Evolutionary conservation across 2,888 invertebrate species (phyloP), one percentile per base, ranked within the genome.

Genomic region (Orthosia cruda): DNA sequence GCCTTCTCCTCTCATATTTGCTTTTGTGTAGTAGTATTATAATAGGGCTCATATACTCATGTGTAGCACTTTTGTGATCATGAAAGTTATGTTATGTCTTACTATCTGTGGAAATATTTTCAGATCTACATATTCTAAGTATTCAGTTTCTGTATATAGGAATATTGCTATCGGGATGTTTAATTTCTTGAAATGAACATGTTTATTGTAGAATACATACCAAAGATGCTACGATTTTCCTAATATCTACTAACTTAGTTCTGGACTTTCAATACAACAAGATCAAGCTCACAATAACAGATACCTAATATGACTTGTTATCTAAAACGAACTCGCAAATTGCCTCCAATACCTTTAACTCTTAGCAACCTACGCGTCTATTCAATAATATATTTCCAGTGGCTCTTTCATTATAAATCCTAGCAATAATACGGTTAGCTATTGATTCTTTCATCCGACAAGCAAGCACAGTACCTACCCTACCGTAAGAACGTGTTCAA

Each of bases 371-470:
- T 18, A n/a, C 57, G 18, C 18, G 15, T 20, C 20, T 32, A 45
- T 78, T 69, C 45, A 78, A 78, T 57, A 57, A 32, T 61, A 69
- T 58, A 70, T 50, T 74, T 23, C 47, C 50, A 47, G 50, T 26
- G 13, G 70, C 50, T 72, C 7, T 74, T 74, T 58, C 67, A 80
- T 80, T 80, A 80, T 80, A 84, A 71, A 84, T 74, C 74, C 74
- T 49, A 20, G 59, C 81, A 81, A 71, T 84, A 84, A 84, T 75
- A 82, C 71, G 50, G 68, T 75, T 59, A 66, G 76, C 81, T 82
- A 85, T 82, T 75, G 85, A 81, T 81, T 85, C 85, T 85, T 81
- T 81, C 62, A 75, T 75, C 85, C 81, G 55, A 85, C 71, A 69
- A 58, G 81, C 72, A 82, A 83, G 82, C 64, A 66, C 85, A 52